Base-by-base conservation (phyloP, 1,140 invertebrate genomes). In the Agrypnia vestita region DNA sequence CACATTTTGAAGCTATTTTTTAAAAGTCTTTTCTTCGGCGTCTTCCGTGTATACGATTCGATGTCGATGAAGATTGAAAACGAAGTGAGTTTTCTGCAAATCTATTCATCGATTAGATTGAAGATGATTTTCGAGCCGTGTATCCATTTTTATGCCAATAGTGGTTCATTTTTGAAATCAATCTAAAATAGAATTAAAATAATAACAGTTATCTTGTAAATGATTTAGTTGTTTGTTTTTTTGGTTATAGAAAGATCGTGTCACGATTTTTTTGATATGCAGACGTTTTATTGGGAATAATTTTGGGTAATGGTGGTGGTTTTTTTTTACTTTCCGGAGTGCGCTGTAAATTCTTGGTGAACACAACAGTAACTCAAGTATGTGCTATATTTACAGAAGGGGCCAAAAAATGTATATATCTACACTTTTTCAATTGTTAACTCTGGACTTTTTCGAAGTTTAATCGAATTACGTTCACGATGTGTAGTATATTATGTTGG, bases 141-240 rank as follows among this genome's bases (percentile, higher is more conserved):
- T 62, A 13, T 62, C 19, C 15, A 71, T 25, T 49, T 71, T 47
- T 19, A 43, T 47, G 44, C 13, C 13, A 19, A 69, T 71, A 44
- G 67, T 71, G 46, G 25, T 62, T 11, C 13, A 35, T 47, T 71
- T 71, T 21, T 11, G 67, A 21, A 49, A 71, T 71, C 17, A 71
- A 64, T 64, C 62, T 64, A 8, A 21, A 64, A 56, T 17, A 11
- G 21, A 71, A 71, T 47, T 0, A 10, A 15, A 19, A 46, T 71
- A 71, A 71, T 71, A 71, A 71, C 67, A 19, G 59, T 62, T 25
- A 62, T 49, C 67, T 49, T 51, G 67, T 9, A 25, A 71, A 71
- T 44, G 67, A 11, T 71, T 71, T 25, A 21, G 53, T 19, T 56
- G 9, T 0, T 62, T 51, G 8, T 51, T 51, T n/a, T 61, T 49